These are phyloP conservation scores for Cosmopolites sordidus DNA, from an alignment of 2,888 invertebrate genomes.

Conservation along the genomic window DNA sequence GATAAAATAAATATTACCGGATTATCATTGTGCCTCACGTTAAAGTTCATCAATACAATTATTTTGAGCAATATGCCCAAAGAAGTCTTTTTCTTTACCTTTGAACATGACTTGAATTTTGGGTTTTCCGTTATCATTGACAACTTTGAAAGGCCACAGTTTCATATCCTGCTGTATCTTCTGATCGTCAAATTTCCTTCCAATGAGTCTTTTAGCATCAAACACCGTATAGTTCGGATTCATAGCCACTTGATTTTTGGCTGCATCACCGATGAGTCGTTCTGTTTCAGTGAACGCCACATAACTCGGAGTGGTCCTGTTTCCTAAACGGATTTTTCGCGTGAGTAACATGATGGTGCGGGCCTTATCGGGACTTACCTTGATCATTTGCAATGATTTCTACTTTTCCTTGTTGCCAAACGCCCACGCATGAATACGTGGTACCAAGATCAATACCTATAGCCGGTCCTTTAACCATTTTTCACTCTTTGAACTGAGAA, in stretches of 20 bases:
- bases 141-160: slow-evolving; percentile 75
- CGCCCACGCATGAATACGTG: slow-evolving; percentile 80
- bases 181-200: slow-evolving; percentile 68
- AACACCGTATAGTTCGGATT: slow-evolving; percentile 67
- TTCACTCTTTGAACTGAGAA: slow-evolving; percentile 1
- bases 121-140: slow-evolving; percentile 61
- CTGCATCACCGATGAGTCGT: slow-evolving; percentile 62
- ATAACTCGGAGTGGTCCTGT: slow-evolving; percentile 68
- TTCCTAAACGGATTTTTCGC: too few species aligned
- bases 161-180: slow-evolving; percentile 75
- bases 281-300: slow-evolving; percentile 66
- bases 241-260: slow-evolving; percentile 64
- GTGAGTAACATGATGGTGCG: too few species aligned
- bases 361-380: slow-evolving; percentile 8
- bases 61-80: too few species aligned
- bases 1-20: too few species aligned
- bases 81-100: slow-evolving; percentile 33
- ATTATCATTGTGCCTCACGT: too few species aligned
- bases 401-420: slow-evolving; percentile 38
- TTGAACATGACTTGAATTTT: slow-evolving; percentile 64
- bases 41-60: too few species aligned
- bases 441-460: slow-evolving; percentile 83
- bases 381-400: slow-evolving; percentile 15
- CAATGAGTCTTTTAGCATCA: slow-evolving; percentile 71
- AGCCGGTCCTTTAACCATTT: slow-evolving; percentile 49